Base-by-base conservation (phyloP, 2,888 invertebrate genomes). In the Lithophane socia region DNA sequence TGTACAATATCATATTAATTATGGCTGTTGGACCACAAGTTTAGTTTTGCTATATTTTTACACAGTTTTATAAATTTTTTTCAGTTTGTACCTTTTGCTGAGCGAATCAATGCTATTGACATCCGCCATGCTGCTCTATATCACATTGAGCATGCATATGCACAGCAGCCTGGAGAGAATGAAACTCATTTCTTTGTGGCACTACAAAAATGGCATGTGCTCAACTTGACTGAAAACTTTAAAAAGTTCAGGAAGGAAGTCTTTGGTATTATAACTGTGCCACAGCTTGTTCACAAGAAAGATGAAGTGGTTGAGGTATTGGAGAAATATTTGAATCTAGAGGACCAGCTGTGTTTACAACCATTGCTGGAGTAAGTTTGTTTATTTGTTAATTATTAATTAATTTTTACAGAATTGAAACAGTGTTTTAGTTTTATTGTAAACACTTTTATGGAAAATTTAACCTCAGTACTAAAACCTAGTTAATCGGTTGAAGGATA, bases 21-120 rank as follows among this genome's bases (percentile, higher is more conserved):
- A 37, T 37, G 3, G 37, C 2, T 37, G 18, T n/a, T n/a, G 10
- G 37, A 7, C 9, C 3, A 52, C 1, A 24, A 42, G 13, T 69
- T 37, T 69, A 18, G 49, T 52, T 72, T 42, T 24, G 24, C 13
- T 7, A 1, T 0, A 21, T 21, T 70, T 44, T 44, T 12, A 54
- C 44, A n/a, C 8, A 16, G 12, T 18, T 52, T 12, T 44, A 16
- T 29, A 61, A 8, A 7, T 29, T 54, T 44, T 44, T 96, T 97
- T 75, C 93, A 99, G 99, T 99, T 98, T 92, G 97, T 98, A 93
- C 98, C 98, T 10, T 99, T 99, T 95, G 97, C 98, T 42, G 99
- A 99, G 87, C 97, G 99, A 73, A 98, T 99, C 61, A 97, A 98
- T 87, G 97, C 98, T 86, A 98, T 99, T 77, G 98, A 99, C 92